Base-by-base conservation (phyloP, 2,797 vertebrate genomes). In the Helostoma temminkii region DNA sequence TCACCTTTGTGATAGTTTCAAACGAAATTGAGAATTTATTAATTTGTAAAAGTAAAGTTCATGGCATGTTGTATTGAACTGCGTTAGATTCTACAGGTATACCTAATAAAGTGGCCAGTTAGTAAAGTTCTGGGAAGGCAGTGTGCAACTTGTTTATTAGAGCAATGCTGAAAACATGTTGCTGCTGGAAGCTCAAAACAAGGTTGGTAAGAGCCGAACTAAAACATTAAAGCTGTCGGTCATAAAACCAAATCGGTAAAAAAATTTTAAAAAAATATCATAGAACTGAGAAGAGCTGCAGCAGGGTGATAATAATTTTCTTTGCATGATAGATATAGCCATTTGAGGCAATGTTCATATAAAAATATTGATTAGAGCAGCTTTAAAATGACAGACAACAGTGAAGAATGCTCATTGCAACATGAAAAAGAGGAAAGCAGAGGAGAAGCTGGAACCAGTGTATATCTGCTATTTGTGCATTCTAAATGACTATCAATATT, bases 361-460 rank as follows among this genome's bases (percentile, higher is more conserved):
- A 53, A 55, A 58, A 56, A 52, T 47, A 60, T 52, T 61, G 49
- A 60, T 58, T 46, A 50, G 15, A 21, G 49, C 28, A 21, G 24
- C 24, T 50, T 52, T 37, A 28, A 59, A 76, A 43, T 60, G 43
- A 41, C 47, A 45, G 19, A 45, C n/a, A 10, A 42, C 41, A 42
- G 41, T 19, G 3, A 19, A 42, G 19, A 42, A 9, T 9, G n/a
- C 8, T n/a, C n/a, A 42, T n/a, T 19, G n/a, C 41, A 42, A 42
- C 4, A n/a, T 22, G 30, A 70, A 28, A 52, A 2, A 30, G 8
- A 50, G 47, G 41, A 53, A 48, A 36, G 43, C 25, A 46, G 7
- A 22, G 9, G 42, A 59, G 28, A 39, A 26, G 30, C 54, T 26
- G 7, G 6, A 48, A 34, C 15, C 15, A 48, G 26, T 37, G 18